phyloP scores from a whole-genome alignment of 2,888 invertebrate genomes.

The Archips xylosteana region DNA sequence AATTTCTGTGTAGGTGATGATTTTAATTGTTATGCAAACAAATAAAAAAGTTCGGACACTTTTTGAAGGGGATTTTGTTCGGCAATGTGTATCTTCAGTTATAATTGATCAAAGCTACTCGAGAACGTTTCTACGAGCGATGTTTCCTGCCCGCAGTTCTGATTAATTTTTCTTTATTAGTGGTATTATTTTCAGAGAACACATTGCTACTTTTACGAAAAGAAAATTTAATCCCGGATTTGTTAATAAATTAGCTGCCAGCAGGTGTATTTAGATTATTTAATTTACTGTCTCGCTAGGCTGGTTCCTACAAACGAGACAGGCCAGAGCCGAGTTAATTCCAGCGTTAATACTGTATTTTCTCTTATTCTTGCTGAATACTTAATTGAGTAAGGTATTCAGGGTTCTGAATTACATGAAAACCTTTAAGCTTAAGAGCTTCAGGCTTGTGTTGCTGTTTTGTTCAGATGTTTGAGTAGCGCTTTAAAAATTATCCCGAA shows the following conservation, averaged over 20 bases:
- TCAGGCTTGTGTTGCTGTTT: not conserved
- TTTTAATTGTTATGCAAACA: too few relatives aligned
- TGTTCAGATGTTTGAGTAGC: not conserved
- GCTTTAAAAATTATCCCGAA: not conserved
- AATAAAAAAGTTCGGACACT: too few relatives aligned
- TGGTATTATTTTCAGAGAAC: not conserved
- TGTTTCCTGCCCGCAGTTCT: too few relatives aligned
- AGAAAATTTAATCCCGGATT: not conserved
- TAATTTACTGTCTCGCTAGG: constrained; percentile 19
- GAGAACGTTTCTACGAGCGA: too few relatives aligned
- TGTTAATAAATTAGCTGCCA: not conserved
- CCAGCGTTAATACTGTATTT: constrained; percentile 27
- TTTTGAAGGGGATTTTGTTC: too few relatives aligned
- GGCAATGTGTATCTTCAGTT: too few relatives aligned
- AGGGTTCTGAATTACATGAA: not conserved
- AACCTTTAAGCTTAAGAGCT: not conserved
- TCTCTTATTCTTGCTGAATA: constrained; percentile 35
- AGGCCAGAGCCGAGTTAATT: constrained; percentile 21
- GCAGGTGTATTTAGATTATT: constrained; percentile 25
- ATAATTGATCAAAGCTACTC: too few relatives aligned
- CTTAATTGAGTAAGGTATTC: constrained; percentile 18
- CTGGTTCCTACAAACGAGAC: constrained; percentile 16
- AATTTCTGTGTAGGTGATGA: too few relatives aligned
- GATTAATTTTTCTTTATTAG: not conserved
- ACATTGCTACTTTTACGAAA: not conserved